phyloP scores from a whole-genome alignment of 2,888 invertebrate genomes.

The Phyllotreta striolata region DNA sequence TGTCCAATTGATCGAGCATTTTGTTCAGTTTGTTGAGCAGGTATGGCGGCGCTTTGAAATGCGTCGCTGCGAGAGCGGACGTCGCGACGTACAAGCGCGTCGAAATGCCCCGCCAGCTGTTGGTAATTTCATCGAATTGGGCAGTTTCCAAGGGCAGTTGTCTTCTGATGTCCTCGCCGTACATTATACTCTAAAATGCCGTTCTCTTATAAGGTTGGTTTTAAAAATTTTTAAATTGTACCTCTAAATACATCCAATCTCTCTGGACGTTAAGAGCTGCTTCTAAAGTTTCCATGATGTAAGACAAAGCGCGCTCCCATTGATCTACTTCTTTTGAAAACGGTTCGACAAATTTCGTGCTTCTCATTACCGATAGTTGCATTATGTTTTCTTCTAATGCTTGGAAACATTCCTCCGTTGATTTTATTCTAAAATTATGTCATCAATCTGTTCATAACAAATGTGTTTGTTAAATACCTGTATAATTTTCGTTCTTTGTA shows the following conservation, averaged over 20 bases:
- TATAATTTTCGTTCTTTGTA: conserved; percentile 70
- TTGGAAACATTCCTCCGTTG: conserved; percentile 80
- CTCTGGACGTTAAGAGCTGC: conserved; percentile 82
- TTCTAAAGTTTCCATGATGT: conserved; percentile 84
- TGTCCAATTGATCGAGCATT: conserved; percentile 80
- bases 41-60: conserved; percentile 68
- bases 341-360: conserved; percentile 86
- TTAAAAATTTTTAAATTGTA: conserved; percentile 42
- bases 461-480: conserved; percentile 50
- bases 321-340: conserved; percentile 84
- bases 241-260: conserved; percentile 85
- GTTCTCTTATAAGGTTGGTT: too few relatives aligned
- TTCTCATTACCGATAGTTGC: conserved; percentile 85
- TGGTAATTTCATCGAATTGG: conserved; percentile 77
- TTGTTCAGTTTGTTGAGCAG: conserved; percentile 73
- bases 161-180: conserved; percentile 85
- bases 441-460: conserved; percentile 56
- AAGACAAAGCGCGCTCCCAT: conserved; percentile 86
- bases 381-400: conserved; percentile 86
- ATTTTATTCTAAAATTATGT: conserved; percentile 67
- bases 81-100: conserved; percentile 63
- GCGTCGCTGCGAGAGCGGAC: conserved; percentile 70
- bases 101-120: conserved; percentile 75
- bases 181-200: conserved; percentile 75
- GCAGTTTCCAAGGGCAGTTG: conserved; percentile 81